phyloP scores from a whole-genome alignment of 2,888 invertebrate genomes.

The Polymixis lichenea region DNA sequence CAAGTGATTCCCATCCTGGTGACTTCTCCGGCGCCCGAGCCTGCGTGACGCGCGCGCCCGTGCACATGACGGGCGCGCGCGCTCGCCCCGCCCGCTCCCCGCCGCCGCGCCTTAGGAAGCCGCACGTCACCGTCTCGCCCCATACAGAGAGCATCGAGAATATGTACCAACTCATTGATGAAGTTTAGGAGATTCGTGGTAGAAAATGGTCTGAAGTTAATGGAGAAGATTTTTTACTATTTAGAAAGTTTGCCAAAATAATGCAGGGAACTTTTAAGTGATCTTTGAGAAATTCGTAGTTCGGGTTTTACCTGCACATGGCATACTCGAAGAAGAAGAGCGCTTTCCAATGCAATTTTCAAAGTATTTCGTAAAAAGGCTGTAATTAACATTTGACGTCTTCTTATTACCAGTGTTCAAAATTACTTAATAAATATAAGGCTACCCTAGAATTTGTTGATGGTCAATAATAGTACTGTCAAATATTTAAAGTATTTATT shows the following conservation, averaged over 20 bases:
- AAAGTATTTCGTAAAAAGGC: slow-evolving; percentile 38
- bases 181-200: slow-evolving; percentile 53
- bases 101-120: slow-evolving; percentile 52
- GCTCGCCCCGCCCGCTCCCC: slow-evolving; percentile 69
- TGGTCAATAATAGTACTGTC: slow-evolving; percentile 29
- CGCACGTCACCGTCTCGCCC: slow-evolving; percentile 72
- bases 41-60: slow-evolving; percentile 76
- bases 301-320: not conserved
- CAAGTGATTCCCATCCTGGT: slow-evolving; percentile 85
- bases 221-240: not conserved
- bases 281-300: not conserved
- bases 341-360: slow-evolving; percentile 24
- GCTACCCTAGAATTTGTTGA: slow-evolving; percentile 19
- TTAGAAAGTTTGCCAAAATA: not conserved
- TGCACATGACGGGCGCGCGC: slow-evolving; percentile 53
- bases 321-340: not conserved
- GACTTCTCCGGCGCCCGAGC: slow-evolving; percentile 83
- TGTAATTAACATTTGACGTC: slow-evolving; percentile 21
- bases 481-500: slow-evolving; percentile 50
- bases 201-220: slow-evolving; percentile 31
- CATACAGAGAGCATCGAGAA: slow-evolving; percentile 71
- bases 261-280: not conserved
- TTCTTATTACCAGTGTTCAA: slow-evolving; percentile 35
- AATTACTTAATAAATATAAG: slow-evolving; percentile 30
- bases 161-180: slow-evolving; percentile 62